Conservation (phyloP, 2,113 vertebrate species). For the Petrocephalus zakoni region DNA sequence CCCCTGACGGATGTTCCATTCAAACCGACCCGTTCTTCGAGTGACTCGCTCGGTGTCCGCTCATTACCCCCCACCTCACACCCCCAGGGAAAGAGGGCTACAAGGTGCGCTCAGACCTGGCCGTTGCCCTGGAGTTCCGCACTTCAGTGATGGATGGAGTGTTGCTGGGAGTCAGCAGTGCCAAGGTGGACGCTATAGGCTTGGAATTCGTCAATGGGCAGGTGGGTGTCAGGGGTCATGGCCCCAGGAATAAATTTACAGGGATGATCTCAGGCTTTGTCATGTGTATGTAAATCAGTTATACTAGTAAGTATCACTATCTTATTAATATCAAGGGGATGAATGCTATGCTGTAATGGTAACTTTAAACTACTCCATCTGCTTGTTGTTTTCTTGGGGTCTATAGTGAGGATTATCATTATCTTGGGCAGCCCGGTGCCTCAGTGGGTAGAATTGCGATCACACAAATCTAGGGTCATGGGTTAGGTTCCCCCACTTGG, state of each 20-base stretch:
- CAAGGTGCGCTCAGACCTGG: conserved; percentile 80
- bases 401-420: neutral
- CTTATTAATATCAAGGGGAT: neutral
- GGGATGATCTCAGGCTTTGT: neutral
- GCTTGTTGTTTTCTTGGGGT: neutral
- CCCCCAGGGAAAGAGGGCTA: conserved; percentile 79
- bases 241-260: neutral
- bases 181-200: conserved; percentile 85
- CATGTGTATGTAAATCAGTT: neutral
- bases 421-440: neutral
- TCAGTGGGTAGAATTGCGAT: neutral
- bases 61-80: neutral
- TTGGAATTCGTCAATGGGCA: conserved; percentile 84
- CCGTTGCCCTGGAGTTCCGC: conserved; percentile 77
- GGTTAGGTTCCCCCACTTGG: neutral
- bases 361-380: neutral
- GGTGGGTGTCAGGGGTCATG: conserved; percentile 54
- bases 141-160: conserved; percentile 62
- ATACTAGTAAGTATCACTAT: neutral
- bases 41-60: neutral
- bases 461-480: neutral
- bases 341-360: neutral
- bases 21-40: neutral
- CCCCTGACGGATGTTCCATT: neutral
- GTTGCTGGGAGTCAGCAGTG: conserved; percentile 83